Evolutionary conservation across 2,797 vertebrate genomes (phyloP).

Genomic region (Rhinophrynus dorsalis): DNA sequence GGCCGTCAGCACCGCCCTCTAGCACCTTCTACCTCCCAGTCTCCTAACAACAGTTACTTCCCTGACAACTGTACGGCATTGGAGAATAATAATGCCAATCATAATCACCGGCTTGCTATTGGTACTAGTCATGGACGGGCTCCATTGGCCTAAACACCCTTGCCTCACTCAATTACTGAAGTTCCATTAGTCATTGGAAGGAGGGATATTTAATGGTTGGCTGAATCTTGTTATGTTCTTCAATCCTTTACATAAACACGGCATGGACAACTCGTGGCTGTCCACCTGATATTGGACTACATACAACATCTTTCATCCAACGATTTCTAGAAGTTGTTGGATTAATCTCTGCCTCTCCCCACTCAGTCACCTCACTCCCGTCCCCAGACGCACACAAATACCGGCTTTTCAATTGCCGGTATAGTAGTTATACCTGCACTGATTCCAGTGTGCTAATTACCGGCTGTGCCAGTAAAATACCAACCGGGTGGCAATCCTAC

Average conservation of each 20-base stretch:
- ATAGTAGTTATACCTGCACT: too few relatives aligned
- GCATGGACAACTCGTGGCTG: too few relatives aligned
- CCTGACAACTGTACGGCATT: slow-evolving; percentile 25
- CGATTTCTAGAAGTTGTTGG: too few relatives aligned
- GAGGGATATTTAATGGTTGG: neutral
- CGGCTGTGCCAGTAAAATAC: too few relatives aligned
- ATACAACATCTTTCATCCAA: too few relatives aligned
- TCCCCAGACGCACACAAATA: too few relatives aligned
- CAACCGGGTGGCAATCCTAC: too few relatives aligned
- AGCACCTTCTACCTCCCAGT: slow-evolving; percentile 21
- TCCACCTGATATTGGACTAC: too few relatives aligned
- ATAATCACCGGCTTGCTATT: neutral
- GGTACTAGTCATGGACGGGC: slow-evolving; percentile 3
- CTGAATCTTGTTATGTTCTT: neutral
- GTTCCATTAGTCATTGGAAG: slow-evolving; percentile 14
- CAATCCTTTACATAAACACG: neutral
- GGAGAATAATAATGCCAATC: slow-evolving; percentile 35
- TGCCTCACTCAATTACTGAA: slow-evolving; percentile 2
- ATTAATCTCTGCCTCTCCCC: too few relatives aligned
- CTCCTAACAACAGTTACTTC: slow-evolving; percentile 23
- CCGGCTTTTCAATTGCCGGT: too few relatives aligned
- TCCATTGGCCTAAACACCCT: slow-evolving; percentile 44
- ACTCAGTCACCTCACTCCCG: too few relatives aligned
- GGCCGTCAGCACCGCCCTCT: neutral
- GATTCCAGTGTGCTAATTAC: too few relatives aligned